A percentile compares a stretch with the other conserved stretches of the same genome.
Conservation (phyloP, 2,113 vertebrate genomes). For the Gorsachius goisagi region DNA sequence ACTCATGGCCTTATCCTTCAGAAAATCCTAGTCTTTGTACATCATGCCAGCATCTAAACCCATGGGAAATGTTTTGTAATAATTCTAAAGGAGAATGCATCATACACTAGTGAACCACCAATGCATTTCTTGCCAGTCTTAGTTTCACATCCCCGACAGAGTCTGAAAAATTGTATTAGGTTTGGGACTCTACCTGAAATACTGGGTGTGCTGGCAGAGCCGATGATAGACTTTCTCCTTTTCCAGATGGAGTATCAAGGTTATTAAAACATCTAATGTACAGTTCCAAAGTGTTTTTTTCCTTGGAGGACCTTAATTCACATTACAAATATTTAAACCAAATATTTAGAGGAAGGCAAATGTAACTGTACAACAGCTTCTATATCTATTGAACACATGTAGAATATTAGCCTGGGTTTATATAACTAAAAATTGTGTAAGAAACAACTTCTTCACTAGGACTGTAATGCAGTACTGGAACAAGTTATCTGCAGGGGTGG, state of each 20-base stretch:
- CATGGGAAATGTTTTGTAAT: not conserved
- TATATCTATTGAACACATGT: not conserved
- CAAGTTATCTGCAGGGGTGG: not conserved
- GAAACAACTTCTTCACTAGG: not conserved
- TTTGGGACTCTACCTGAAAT: not conserved
- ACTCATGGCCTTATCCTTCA: not conserved
- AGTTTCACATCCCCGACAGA: not conserved
- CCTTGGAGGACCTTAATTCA: not conserved
- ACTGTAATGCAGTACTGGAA: not conserved
- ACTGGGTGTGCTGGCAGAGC: not conserved
- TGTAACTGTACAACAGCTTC: not conserved
- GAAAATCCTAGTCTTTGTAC: not conserved
- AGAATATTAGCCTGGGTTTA: not conserved
- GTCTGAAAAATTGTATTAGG: not conserved
- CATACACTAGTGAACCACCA: not conserved
- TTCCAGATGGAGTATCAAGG: not conserved
- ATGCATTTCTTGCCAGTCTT: not conserved
- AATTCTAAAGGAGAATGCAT: not conserved
- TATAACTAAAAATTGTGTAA: not conserved
- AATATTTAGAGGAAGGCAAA: not conserved
- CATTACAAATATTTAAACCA: not conserved
- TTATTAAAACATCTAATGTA: not conserved
- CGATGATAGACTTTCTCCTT: not conserved
- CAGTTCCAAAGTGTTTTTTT: not conserved
- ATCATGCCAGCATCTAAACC: not conserved